phyloP scores from a whole-genome alignment of 2,888 invertebrate genomes.

The Helobdella robusta region DNA sequence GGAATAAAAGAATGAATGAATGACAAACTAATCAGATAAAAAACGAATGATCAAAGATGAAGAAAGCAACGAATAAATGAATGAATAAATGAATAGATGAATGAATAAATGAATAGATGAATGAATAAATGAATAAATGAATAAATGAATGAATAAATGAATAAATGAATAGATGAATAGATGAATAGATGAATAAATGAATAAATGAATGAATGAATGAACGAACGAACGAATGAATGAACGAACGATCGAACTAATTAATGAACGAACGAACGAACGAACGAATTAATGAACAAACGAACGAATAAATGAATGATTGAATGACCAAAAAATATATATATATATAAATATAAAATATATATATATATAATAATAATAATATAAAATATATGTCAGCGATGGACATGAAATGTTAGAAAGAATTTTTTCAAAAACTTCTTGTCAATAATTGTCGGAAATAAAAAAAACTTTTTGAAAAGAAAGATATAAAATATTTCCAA shows the following conservation, averaged over 20 bases:
- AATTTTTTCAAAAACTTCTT: too few relatives aligned
- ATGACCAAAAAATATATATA: not conserved
- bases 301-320: not conserved
- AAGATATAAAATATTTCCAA: too few relatives aligned
- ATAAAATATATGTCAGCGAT: too few relatives aligned
- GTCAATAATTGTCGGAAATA: too few relatives aligned
- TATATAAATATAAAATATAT: not conserved
- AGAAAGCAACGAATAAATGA: not conserved
- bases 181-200: not conserved
- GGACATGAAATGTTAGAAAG: too few relatives aligned
- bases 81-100: not conserved
- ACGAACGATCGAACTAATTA: not conserved
- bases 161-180: not conserved
- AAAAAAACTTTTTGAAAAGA: too few relatives aligned
- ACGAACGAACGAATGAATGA: not conserved
- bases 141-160: not conserved
- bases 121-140: not conserved
- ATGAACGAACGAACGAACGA: not conserved
- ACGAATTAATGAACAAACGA: not conserved
- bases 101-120: not conserved
- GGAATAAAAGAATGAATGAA: not conserved
- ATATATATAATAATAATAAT: too few relatives aligned
- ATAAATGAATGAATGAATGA: not conserved
- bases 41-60: too few relatives aligned
- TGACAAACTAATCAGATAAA: not conserved